A percentile compares a stretch with the other conserved stretches of the same genome.
phyloP scores from a whole-genome alignment of 2,113 vertebrate genomes.

The Gnathonemus echidnorhynchus region DNA sequence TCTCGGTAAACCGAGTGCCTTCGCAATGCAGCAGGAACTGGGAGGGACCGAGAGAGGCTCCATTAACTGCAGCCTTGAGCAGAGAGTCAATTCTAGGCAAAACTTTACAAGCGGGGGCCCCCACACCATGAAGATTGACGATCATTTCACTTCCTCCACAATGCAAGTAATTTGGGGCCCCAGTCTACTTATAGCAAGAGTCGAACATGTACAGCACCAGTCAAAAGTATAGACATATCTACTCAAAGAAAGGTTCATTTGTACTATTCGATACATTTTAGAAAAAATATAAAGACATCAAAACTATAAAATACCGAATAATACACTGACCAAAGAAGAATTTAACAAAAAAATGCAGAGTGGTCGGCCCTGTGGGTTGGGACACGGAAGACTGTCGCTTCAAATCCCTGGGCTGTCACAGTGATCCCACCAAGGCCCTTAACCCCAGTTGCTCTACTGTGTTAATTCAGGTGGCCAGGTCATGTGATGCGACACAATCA shows the following conservation, averaged over 20 bases:
- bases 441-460: neutral
- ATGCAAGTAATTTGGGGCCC: neutral
- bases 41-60: conserved; percentile 10
- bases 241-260: neutral
- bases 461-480: too few species aligned
- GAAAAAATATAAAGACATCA: neutral
- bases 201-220: neutral
- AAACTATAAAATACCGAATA: neutral
- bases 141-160: neutral
- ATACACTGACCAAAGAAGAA: neutral
- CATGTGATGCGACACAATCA: neutral
- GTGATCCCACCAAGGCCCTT: neutral
- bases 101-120: neutral
- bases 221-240: neutral
- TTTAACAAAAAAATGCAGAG: neutral
- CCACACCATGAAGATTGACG: neutral
- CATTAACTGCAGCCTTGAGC: neutral
- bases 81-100: neutral
- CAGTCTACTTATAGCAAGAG: neutral
- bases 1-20: conserved; percentile 87
- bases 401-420: neutral
- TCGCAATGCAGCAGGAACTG: conserved; percentile 94
- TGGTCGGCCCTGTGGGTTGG: neutral
- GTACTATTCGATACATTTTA: neutral
- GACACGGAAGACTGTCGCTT: neutral